These are phyloP conservation scores for Bucco capensis DNA, from an alignment of 2,113 vertebrate genomes.

Conservation along the genomic window DNA sequence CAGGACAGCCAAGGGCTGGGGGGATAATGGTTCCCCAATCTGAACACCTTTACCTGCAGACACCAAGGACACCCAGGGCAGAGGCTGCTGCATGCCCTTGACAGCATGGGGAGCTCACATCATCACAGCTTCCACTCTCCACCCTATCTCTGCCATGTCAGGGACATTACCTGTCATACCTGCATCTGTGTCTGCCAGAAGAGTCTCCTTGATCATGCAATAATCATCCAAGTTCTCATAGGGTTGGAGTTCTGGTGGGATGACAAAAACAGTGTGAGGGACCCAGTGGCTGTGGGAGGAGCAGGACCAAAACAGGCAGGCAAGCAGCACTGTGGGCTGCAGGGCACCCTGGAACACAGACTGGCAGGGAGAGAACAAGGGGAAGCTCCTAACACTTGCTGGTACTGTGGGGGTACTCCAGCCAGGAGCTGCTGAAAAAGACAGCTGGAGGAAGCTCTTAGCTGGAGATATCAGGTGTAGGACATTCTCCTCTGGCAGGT, in stretches of 20 bases:
- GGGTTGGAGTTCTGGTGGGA: background rate
- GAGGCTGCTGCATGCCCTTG: rapidly evolving
- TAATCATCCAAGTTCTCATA: conserved; percentile 8
- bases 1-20: background rate
- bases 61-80: background rate
- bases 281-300: rapidly evolving
- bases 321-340: background rate
- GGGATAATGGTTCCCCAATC: background rate
- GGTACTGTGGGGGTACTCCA: rapidly evolving
- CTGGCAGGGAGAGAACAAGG: rapidly evolving
- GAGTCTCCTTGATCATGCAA: background rate
- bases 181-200: background rate
- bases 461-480: background rate
- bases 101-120: rapidly evolving
- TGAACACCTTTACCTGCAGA: background rate
- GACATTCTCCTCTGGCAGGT: rapidly evolving
- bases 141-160: no score
- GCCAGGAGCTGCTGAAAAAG: background rate
- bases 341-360: background rate
- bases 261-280: background rate
- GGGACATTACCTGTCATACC: background rate
- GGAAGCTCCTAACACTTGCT: background rate
- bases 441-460: background rate
- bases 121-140: background rate
- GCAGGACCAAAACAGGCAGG: background rate